A percentile compares a stretch with the other conserved stretches of the same genome.
Evolutionary conservation across 2,113 vertebrate genomes (phyloP).

Genomic region (Ancistrus triradiatus): DNA sequence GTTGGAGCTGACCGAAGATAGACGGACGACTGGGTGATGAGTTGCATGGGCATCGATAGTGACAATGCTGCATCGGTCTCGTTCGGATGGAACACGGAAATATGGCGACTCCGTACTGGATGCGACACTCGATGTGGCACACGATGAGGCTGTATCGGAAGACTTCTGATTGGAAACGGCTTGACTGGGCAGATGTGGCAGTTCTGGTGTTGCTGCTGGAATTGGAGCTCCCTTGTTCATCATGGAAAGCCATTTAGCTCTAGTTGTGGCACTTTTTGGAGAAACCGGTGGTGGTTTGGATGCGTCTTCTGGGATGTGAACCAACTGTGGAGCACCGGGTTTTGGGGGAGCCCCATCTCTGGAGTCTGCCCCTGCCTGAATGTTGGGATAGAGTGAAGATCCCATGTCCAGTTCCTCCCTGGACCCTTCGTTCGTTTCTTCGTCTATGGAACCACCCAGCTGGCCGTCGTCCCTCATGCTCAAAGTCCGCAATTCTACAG

Average conservation of each 20-base stretch:
- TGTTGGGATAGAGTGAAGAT: conserved; percentile 55
- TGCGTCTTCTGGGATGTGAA: conserved; percentile 93
- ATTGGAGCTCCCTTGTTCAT: conserved; percentile 79
- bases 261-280: conserved; percentile 82
- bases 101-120: conserved; percentile 88
- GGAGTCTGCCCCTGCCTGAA: conserved; percentile 60
- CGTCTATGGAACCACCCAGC: conserved; percentile 70
- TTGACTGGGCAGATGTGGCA: conserved; percentile 80
- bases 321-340: conserved; percentile 90
- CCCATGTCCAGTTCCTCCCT: conserved; percentile 58
- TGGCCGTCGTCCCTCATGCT: conserved; percentile 61
- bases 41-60: conserved; percentile 91
- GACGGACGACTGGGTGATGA: conserved; percentile 87
- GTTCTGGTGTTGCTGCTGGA: conserved; percentile 63
- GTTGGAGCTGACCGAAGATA: conserved; percentile 75
- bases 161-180: conserved; percentile 93
- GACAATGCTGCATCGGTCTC: conserved; percentile 87
- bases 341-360: conserved; percentile 87
- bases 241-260: conserved; percentile 94
- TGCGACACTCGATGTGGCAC: conserved; percentile 74
- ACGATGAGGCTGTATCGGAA: conserved; percentile 75
- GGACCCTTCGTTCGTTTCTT: conserved; percentile 59
- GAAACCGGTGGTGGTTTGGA: conserved; percentile 59
- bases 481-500: conserved; percentile 85
- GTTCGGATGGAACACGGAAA: conserved; percentile 84